Evolutionary conservation across 2,888 invertebrate genomes (phyloP).

Genomic region (Drosophila putrida): DNA sequence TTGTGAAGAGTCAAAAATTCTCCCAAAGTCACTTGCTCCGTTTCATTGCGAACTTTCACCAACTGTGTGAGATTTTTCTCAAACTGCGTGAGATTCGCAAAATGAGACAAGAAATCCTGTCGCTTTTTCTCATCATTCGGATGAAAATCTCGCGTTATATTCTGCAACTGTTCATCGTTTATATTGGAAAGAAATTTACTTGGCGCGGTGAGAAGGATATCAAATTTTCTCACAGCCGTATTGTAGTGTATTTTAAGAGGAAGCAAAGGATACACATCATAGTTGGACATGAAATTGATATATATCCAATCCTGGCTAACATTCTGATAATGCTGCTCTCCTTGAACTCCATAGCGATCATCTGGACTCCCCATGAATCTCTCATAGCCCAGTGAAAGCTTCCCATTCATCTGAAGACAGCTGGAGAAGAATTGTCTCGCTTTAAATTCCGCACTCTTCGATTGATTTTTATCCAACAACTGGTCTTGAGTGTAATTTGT

Average conservation of each 20-base stretch:
- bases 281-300: constrained; percentile 78
- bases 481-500: constrained; percentile 60
- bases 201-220: constrained; percentile 61
- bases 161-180: constrained; percentile 56
- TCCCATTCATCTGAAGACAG: constrained; percentile 69
- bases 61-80: constrained; percentile 72
- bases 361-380: constrained; percentile 46
- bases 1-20: constrained; percentile 71
- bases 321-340: constrained; percentile 33
- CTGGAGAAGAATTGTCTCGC: constrained; percentile 75
- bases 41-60: constrained; percentile 51
- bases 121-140: constrained; percentile 43
- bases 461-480: constrained; percentile 30
- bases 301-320: constrained; percentile 72
- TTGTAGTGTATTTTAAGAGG: constrained; percentile 76
- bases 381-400: constrained; percentile 67
- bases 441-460: constrained; percentile 70
- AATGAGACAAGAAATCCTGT: constrained; percentile 38
- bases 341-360: constrained; percentile 36
- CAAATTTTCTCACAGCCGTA: constrained; percentile 67
- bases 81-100: constrained; percentile 66
- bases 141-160: constrained; percentile 70
- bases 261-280: constrained; percentile 72
- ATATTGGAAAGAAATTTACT: constrained; percentile 40
- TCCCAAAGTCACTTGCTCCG: constrained; percentile 55